A percentile compares a stretch with the other conserved stretches of the same genome.
Conservation (phyloP, 1,140 invertebrate genomes). For the Agrilus planipennis region DNA sequence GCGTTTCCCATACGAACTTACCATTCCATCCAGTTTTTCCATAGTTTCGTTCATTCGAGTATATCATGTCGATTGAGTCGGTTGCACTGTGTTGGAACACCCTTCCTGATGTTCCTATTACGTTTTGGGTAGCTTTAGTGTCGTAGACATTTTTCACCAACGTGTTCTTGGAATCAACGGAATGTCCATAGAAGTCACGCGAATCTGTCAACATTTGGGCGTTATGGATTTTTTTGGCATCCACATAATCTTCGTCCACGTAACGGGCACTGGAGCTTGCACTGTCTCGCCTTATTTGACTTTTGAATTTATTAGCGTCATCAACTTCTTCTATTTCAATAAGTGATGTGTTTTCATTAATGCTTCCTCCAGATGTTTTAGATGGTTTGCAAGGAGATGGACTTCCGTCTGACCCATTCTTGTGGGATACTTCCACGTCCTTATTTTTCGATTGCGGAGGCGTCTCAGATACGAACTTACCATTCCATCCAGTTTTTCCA, state of each 20-base stretch:
- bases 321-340: no score
- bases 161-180: conserved; percentile 18
- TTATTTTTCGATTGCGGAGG: conserved; percentile 11
- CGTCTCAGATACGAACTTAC: conserved; percentile 24
- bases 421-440: neutral
- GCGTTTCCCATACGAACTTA: conserved; percentile 23
- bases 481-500: conserved; percentile 30
- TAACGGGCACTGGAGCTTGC: no score
- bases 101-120: conserved; percentile 24
- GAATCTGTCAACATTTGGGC: conserved; percentile 21
- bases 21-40: conserved; percentile 31
- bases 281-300: no score
- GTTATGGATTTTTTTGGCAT: conserved; percentile 17
- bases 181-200: conserved; percentile 26
- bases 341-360: no score
- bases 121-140: conserved; percentile 26
- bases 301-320: no score
- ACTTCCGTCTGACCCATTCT: conserved; percentile 1
- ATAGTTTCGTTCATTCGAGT: conserved; percentile 29
- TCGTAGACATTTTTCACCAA: conserved; percentile 26
- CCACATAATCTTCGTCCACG: conserved; percentile 18
- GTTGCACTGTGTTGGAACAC: conserved; percentile 20
- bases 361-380: no score
- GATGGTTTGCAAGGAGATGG: no score
- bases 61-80: conserved; percentile 24